A percentile compares a stretch with the other conserved stretches of the same genome.
phyloP scores from a whole-genome alignment of 2,797 vertebrate genomes.

The Phataginus tricuspis region DNA sequence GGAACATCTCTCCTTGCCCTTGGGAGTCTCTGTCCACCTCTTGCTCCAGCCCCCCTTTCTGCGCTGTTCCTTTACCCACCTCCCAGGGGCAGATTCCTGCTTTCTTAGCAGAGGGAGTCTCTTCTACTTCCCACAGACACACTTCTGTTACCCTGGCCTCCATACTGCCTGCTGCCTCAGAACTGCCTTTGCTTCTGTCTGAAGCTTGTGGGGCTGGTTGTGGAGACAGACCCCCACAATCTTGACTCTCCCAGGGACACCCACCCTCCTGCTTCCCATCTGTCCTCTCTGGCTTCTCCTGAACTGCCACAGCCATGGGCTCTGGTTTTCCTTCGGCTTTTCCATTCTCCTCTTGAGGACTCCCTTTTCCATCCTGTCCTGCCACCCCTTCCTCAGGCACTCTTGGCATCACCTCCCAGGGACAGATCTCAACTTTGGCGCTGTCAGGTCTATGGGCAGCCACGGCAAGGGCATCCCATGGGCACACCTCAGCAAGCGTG shows the following conservation, averaged over 20 bases:
- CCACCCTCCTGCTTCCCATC: not conserved
- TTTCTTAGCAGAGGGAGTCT: slow-evolving; percentile 75
- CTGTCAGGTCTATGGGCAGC: not conserved
- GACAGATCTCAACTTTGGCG: slow-evolving; percentile 52
- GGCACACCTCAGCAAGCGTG: slow-evolving; percentile 65
- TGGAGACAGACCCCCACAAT: not conserved
- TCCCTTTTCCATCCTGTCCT: not conserved
- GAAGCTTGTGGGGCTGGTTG: not conserved
- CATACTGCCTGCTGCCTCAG: not conserved
- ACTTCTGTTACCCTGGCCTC: slow-evolving; percentile 72
- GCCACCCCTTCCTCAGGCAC: not conserved
- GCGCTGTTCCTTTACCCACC: not conserved
- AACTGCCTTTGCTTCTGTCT: not conserved
- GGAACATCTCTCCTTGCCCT: not conserved
- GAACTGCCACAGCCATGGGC: not conserved
- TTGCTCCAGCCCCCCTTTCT: slow-evolving; percentile 20
- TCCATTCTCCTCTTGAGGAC: fast-evolving
- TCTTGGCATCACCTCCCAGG: slow-evolving; percentile 25
- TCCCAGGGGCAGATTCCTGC: slow-evolving; percentile 83
- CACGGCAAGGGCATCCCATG: not conserved
- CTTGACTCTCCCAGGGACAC: slow-evolving; percentile 31
- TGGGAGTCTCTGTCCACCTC: not conserved
- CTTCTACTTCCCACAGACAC: slow-evolving; percentile 88
- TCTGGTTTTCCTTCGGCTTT: not conserved
- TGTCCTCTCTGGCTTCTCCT: not conserved